Conservation (phyloP, 2,888 invertebrate genomes). For the Oxystoma pomonae region DNA sequence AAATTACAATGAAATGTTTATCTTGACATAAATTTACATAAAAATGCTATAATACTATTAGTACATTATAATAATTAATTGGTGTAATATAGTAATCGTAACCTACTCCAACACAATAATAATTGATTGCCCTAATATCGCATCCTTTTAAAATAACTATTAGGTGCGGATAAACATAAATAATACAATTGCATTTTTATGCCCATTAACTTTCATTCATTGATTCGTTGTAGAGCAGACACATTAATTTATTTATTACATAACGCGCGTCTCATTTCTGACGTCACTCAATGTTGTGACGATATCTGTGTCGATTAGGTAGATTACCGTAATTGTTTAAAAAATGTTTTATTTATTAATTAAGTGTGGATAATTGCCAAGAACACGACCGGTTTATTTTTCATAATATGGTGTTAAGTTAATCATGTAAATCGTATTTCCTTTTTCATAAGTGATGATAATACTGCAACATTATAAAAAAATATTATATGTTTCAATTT, state of each 20-base stretch:
- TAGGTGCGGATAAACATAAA: neutral
- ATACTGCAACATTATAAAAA: no score
- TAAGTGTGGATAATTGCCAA: neutral
- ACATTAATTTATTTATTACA: neutral
- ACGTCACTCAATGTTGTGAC: neutral
- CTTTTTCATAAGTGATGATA: no score
- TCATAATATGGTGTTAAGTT: neutral
- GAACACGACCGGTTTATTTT: neutral
- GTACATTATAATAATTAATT: constrained; percentile 30
- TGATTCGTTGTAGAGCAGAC: neutral
- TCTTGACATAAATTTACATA: neutral
- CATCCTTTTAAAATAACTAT: neutral
- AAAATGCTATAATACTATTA: neutral
- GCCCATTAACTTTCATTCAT: neutral
- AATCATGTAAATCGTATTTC: no score
- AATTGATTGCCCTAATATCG: neutral
- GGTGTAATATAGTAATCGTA: constrained; percentile 25
- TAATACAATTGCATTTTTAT: neutral
- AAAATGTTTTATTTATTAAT: neutral
- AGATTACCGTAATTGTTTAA: neutral
- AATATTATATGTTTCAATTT: no score
- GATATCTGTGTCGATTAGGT: neutral
- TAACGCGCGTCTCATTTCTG: neutral
- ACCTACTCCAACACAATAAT: constrained; percentile 33
- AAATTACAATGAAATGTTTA: neutral